A percentile compares a stretch with the other conserved stretches of the same genome.
These are phyloP conservation scores for Meleagris gallopavo DNA, from an alignment of 2,113 vertebrate genomes.

Conservation along the genomic window DNA sequence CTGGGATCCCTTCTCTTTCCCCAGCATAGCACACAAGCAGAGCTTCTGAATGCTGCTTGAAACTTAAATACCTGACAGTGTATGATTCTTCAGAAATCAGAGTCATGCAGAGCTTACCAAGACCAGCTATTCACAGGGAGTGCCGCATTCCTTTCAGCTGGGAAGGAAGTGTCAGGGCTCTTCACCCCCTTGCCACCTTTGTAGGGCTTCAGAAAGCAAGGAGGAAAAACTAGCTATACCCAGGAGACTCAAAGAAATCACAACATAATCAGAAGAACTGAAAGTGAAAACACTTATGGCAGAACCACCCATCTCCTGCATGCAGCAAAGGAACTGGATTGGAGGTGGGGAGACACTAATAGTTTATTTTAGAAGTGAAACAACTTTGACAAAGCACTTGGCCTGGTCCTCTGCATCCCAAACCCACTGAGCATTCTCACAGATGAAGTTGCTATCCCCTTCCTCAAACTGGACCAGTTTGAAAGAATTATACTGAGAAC, in stretches of 20 bases:
- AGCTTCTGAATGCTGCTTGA: background rate
- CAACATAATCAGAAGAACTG: background rate
- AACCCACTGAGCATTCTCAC: background rate
- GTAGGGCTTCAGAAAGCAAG: background rate
- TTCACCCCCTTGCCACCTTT: background rate
- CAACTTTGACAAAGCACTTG: too few species aligned
- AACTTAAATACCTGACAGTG: background rate
- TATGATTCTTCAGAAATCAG: background rate
- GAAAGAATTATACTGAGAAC: background rate
- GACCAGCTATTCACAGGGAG: background rate
- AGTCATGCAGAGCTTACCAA: background rate
- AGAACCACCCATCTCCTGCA: background rate
- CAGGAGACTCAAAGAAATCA: background rate
- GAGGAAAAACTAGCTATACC: background rate
- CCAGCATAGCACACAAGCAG: background rate
- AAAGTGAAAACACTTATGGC: background rate
- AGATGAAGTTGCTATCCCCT: background rate
- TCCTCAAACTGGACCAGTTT: background rate
- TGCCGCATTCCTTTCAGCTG: background rate
- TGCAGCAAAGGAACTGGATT: background rate
- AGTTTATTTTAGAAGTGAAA: background rate
- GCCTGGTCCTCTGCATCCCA: too few species aligned
- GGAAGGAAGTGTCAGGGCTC: background rate
- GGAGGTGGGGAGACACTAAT: accelerated
- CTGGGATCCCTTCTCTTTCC: background rate